Conservation (phyloP, 2,797 vertebrate genomes). For the Coccyzus lansbergi region DNA sequence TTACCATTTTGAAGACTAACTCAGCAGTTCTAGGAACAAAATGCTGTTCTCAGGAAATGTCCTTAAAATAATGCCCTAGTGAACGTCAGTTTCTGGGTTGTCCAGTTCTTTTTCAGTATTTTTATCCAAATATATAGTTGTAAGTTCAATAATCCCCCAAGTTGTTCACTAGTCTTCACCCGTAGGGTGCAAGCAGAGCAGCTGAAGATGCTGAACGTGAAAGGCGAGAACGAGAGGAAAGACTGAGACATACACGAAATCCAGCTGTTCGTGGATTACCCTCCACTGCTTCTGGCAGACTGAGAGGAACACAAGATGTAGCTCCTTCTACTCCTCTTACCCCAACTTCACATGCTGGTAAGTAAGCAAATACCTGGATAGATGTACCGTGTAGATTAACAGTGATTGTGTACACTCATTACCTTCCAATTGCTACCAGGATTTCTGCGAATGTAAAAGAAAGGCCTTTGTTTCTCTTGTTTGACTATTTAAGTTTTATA, state of each 20-base stretch:
- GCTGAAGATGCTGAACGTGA: conserved; percentile 91
- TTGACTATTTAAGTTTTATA: neutral
- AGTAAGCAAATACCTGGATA: neutral
- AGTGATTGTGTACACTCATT: fast-evolving
- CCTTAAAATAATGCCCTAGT: neutral
- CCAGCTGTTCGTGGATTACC: conserved; percentile 87
- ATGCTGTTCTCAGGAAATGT: neutral
- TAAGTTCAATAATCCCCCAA: neutral
- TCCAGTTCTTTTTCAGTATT: neutral
- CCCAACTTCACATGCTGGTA: conserved; percentile 92
- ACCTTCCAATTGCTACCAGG: neutral
- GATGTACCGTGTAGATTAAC: neutral
- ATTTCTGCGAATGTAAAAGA: neutral
- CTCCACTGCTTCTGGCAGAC: conserved; percentile 89
- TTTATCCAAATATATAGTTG: neutral
- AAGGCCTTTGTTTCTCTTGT: neutral
- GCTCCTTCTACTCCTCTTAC: conserved; percentile 89
- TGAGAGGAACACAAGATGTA: conserved; percentile 87
- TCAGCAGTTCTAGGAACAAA: neutral
- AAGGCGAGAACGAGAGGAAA: conserved; percentile 90
- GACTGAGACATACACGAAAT: conserved; percentile 88
- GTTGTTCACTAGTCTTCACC: conserved; percentile 34
- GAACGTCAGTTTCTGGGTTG: neutral
- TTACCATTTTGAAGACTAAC: neutral
- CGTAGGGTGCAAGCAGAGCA: conserved; percentile 90